phyloP scores from a whole-genome alignment of 2,888 invertebrate genomes.

The Cremastobaeus sp. region DNA sequence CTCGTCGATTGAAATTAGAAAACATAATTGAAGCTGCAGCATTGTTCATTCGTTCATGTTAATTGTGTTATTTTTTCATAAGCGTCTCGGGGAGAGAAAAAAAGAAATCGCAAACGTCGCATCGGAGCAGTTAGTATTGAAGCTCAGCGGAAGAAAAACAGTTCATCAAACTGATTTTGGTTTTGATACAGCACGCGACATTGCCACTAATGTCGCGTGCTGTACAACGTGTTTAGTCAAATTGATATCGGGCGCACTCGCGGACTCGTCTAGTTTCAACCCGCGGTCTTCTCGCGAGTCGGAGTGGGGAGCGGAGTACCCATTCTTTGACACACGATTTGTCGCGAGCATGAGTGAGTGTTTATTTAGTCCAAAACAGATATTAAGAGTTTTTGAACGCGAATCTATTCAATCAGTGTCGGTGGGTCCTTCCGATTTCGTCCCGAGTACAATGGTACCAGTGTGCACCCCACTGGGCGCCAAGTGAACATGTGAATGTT shows the following conservation, averaged over 20 bases:
- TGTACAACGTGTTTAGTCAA: slow-evolving; percentile 50
- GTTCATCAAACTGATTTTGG: slow-evolving; percentile 54
- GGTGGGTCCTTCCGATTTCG: slow-evolving; percentile 10
- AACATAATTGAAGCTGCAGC: no score
- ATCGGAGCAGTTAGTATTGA: no score
- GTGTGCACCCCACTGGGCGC: slow-evolving; percentile 15
- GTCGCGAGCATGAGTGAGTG: slow-evolving; percentile 61
- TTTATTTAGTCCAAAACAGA: slow-evolving; percentile 69
- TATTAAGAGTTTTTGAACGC: slow-evolving; percentile 72
- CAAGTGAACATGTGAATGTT: slow-evolving; percentile 25
- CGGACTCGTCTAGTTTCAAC: slow-evolving; percentile 44
- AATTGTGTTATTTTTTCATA: no score
- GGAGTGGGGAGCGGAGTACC: slow-evolving; percentile 60
- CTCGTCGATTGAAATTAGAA: no score
- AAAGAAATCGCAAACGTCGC: no score
- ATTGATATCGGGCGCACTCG: slow-evolving; percentile 55
- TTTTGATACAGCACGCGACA: no score
- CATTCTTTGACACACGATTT: slow-evolving; percentile 63
- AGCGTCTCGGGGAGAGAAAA: no score
- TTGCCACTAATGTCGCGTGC: slow-evolving; percentile 55
- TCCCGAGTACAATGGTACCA: slow-evolving; percentile 19
- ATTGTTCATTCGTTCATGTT: no score
- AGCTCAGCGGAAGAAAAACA: no score
- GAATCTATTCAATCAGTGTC: slow-evolving; percentile 34
- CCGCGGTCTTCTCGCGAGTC: slow-evolving; percentile 36